These are phyloP conservation scores for Meghimatium bilineatum DNA, from an alignment of 2,888 invertebrate species.

Conservation along the genomic window DNA sequence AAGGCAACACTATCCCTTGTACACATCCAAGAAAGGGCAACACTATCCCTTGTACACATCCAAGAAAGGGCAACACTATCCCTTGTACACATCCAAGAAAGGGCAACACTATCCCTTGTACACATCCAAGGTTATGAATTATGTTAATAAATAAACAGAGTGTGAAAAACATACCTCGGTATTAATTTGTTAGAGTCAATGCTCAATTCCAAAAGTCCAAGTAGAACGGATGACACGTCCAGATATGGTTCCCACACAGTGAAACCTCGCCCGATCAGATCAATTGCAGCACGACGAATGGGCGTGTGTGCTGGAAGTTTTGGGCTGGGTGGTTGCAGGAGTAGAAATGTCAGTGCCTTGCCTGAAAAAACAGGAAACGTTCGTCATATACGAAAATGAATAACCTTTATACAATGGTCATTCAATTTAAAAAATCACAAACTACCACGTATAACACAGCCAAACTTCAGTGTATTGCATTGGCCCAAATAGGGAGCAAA, in stretches of 20 bases:
- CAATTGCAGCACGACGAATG: constrained; percentile 90
- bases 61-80: background rate
- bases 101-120: too few relatives aligned
- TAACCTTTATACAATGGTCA: too few relatives aligned
- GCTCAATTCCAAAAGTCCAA: constrained; percentile 85
- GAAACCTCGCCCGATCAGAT: constrained; percentile 96
- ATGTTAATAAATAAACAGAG: background rate
- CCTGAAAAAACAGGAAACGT: constrained; percentile 73
- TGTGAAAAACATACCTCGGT: constrained; percentile 67
- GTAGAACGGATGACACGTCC: constrained; percentile 91
- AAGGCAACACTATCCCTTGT: background rate
- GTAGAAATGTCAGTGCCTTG: constrained; percentile 93
- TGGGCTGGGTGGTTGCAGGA: constrained; percentile 88
- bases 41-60: too few relatives aligned
- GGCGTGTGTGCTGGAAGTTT: constrained; percentile 94
- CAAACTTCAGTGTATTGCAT: too few relatives aligned
- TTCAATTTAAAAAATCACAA: too few relatives aligned
- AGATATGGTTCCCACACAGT: constrained; percentile 99
- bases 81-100: too few relatives aligned
- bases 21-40: background rate
- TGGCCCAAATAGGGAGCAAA: too few relatives aligned
- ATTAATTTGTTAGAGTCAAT: constrained; percentile 76
- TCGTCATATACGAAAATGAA: background rate
- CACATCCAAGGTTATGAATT: background rate
- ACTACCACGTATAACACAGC: too few relatives aligned